Percentiles rank a stretch among this genome's conserved stretches.
Conservation (phyloP, 2,888 invertebrate genomes). For the Chaetogeoica ovagalla region DNA sequence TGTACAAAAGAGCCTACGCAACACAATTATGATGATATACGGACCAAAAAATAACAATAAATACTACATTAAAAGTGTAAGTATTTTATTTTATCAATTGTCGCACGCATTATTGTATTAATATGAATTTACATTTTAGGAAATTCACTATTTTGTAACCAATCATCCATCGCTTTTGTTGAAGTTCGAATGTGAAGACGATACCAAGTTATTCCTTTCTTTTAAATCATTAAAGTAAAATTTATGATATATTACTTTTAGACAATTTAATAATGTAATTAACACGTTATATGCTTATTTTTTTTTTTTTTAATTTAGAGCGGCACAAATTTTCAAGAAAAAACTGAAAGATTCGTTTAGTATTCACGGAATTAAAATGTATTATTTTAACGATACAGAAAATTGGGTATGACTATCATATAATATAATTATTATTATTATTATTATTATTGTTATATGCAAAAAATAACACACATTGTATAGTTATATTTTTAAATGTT, state of each 20-base stretch:
- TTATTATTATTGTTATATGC: neutral
- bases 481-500: neutral
- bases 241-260: neutral
- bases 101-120: neutral
- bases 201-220: slow-evolving; percentile 42
- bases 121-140: slow-evolving; percentile 12
- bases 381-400: slow-evolving; percentile 47
- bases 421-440: neutral
- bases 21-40: slow-evolving; percentile 50
- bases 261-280: neutral
- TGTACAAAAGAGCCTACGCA: slow-evolving; percentile 42
- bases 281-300: neutral
- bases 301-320: slow-evolving; percentile 18
- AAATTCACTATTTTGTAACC: slow-evolving; percentile 34
- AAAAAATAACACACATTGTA: neutral
- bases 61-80: slow-evolving; percentile 24
- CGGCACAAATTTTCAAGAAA: slow-evolving; percentile 50
- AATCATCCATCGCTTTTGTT: slow-evolving; percentile 41
- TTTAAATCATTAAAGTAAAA: slow-evolving; percentile 51
- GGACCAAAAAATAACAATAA: slow-evolving; percentile 33
- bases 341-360: slow-evolving; percentile 33
- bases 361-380: slow-evolving; percentile 40
- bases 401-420: slow-evolving; percentile 38
- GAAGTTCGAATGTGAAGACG: slow-evolving; percentile 49
- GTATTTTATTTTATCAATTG: neutral